Evolutionary conservation across 2,888 invertebrate genomes (phyloP).

Genomic region (Callyntrura sp.): DNA sequence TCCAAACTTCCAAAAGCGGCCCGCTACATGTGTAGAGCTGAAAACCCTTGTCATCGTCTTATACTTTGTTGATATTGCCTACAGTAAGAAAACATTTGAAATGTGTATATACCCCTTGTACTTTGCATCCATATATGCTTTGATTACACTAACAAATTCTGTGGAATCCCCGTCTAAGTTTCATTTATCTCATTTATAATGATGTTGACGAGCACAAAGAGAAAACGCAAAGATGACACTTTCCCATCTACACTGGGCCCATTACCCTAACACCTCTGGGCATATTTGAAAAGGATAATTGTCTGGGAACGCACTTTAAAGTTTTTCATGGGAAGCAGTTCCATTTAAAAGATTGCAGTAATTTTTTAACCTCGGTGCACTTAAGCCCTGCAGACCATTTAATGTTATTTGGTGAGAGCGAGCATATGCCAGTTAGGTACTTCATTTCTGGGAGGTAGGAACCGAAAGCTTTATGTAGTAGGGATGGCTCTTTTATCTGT

Average conservation of each 20-base stretch:
- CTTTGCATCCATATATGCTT: background rate
- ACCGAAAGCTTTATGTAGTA: background rate
- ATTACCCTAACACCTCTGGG: constrained; percentile 73
- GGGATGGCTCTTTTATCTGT: background rate
- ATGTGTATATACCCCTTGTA: background rate
- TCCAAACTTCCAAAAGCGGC: background rate
- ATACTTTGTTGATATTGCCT: background rate
- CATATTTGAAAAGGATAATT: constrained; percentile 73
- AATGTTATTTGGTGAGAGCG: constrained; percentile 65
- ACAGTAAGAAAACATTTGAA: too few relatives aligned
- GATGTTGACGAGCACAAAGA: constrained; percentile 16
- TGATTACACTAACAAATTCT: background rate
- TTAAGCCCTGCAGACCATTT: constrained; percentile 62
- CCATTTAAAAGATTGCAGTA: constrained; percentile 67
- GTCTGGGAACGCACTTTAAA: constrained; percentile 52
- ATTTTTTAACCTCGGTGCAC: constrained; percentile 76
- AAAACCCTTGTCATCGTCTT: background rate
- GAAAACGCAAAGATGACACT: constrained; percentile 34
- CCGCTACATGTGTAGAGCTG: background rate
- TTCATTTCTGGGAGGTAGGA: background rate
- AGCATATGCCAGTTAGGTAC: constrained; percentile 4
- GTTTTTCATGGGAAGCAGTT: constrained; percentile 35
- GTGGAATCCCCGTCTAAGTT: background rate
- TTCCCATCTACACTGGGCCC: constrained; percentile 41
- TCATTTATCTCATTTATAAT: constrained; percentile 3